Evolutionary conservation across 2,888 invertebrate genomes (phyloP).

Genomic region (Muschampia plurimacula): DNA sequence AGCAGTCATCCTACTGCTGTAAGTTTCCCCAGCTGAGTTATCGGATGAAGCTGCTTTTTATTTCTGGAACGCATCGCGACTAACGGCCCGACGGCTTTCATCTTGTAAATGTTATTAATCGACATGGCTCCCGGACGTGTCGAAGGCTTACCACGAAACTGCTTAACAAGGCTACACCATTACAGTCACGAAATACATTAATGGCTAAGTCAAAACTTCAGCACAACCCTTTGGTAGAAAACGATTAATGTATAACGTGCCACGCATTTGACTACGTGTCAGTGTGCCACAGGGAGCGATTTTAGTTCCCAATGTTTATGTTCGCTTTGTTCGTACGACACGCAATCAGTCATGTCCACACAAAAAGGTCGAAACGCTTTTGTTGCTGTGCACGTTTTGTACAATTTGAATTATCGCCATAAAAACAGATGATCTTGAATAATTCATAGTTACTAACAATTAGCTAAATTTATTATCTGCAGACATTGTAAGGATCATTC

Average conservation of each 20-base stretch:
- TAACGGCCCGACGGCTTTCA: slow-evolving; percentile 80
- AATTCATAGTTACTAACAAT: slow-evolving; percentile 39
- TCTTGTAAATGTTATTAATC: slow-evolving; percentile 85
- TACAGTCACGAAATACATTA: slow-evolving; percentile 37
- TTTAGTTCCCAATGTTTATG: slow-evolving; percentile 68
- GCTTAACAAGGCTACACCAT: slow-evolving; percentile 18
- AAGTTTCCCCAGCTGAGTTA: slow-evolving; percentile 77
- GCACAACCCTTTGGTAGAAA: not conserved
- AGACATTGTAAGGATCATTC: slow-evolving; percentile 24
- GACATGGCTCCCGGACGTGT: slow-evolving; percentile 76
- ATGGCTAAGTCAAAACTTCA: not conserved
- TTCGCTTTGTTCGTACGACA: slow-evolving; percentile 73
- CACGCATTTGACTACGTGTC: not conserved
- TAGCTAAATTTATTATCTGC: slow-evolving; percentile 25
- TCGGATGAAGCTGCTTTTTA: slow-evolving; percentile 77
- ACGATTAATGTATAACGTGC: slow-evolving; percentile 40
- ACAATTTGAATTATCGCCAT: slow-evolving; percentile 53
- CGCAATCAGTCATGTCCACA: slow-evolving; percentile 80
- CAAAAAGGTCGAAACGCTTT: slow-evolving; percentile 73
- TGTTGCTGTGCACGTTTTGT: slow-evolving; percentile 64
- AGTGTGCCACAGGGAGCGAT: slow-evolving; percentile 29
- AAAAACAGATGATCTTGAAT: slow-evolving; percentile 48
- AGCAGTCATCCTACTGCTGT: slow-evolving; percentile 53
- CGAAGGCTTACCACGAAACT: slow-evolving; percentile 54
- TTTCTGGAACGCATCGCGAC: slow-evolving; percentile 80